Base-by-base conservation (phyloP, 2,113 vertebrate genomes). In the Ailurus styani region DNA sequence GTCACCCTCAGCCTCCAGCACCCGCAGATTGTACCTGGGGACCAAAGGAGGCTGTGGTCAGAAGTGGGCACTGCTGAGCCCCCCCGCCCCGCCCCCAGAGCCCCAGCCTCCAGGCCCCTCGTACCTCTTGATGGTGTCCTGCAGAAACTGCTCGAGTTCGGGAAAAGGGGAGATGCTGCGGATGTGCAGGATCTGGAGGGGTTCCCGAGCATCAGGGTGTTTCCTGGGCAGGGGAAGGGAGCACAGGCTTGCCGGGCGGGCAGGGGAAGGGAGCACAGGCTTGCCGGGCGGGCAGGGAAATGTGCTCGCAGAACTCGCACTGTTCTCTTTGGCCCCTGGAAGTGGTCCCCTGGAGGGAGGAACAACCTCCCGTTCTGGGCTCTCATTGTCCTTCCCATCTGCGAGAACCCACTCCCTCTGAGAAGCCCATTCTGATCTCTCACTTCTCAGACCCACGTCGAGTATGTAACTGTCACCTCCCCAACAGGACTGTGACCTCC, bases 101-200 rank as follows among this genome's bases (percentile, higher is more conserved):
- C 57, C 87, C 88, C 37, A 14, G 50, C 2, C 18, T 17, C 82
- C 77, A 0, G 55, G 20, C 42, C 31, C 55, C 64, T 62, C 0
- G 0, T 93, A 99, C 99, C 99, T 99, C 98, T 99, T 99, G 66
- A 99, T 99, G 0, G 99, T 99, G 17, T 99, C 99, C 97, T 99
- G 99, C n/a, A 99, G 99, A 97, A 99, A 99, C 96, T 99, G 99
- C 97, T 99, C 99, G 99, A 99, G 99, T 97, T 99, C 99, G 0
- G 99, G 99, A 97, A 99, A 99, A 0, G 99, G 99, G 3, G 99
- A 99, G 47, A 99, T 96, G 0, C 97, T 98, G 7, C 99, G 99
- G 90, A 99, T 99, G 89, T 99, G 99, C 37, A 99, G 99, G 84
- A 99, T 99, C 98, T 99, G 99, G 93, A 99, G 98, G 90, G 98